These are phyloP conservation scores for Morpho deidamia DNA, from an alignment of 2,888 invertebrate species.

Conservation along the genomic window DNA sequence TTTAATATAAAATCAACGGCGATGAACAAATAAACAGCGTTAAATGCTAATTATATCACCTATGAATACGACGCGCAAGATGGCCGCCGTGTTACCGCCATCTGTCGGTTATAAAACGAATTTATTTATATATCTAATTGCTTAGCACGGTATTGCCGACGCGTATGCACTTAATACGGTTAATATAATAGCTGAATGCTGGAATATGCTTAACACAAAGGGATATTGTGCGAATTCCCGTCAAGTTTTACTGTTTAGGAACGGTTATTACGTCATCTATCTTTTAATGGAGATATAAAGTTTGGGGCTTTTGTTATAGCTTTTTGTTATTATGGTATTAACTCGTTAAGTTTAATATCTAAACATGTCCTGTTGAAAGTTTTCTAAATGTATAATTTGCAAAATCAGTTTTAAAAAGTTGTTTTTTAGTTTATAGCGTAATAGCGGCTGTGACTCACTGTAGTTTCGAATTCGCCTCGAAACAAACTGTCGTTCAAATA, in stretches of 20 bases:
- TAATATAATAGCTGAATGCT: constrained; percentile 63
- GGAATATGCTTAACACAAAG: constrained; percentile 57
- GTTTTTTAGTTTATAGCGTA: too few species aligned
- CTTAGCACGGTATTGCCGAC: constrained; percentile 53
- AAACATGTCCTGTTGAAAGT: too few species aligned
- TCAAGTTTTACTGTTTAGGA: constrained; percentile 54
- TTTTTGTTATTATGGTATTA: neutral
- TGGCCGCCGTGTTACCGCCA: constrained; percentile 61
- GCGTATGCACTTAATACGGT: constrained; percentile 71
- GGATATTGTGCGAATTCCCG: constrained; percentile 51
- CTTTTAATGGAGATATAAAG: constrained; percentile 30
- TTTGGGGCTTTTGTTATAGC: neutral
- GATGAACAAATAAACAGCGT: constrained; percentile 1
- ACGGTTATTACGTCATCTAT: constrained; percentile 43
- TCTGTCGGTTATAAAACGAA: constrained; percentile 69
- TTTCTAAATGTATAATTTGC: too few species aligned
- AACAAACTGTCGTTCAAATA: too few species aligned
- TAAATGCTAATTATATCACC: constrained; percentile 55
- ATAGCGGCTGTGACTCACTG: too few species aligned
- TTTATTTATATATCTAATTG: constrained; percentile 76
- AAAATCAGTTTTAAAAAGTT: too few species aligned
- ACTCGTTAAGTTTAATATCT: neutral
- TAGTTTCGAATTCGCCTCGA: too few species aligned
- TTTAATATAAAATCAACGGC: constrained; percentile 1
- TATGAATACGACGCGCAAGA: constrained; percentile 62